Base-by-base conservation (phyloP, 2,797 vertebrate species). In the Mormyrops attenuatus region DNA sequence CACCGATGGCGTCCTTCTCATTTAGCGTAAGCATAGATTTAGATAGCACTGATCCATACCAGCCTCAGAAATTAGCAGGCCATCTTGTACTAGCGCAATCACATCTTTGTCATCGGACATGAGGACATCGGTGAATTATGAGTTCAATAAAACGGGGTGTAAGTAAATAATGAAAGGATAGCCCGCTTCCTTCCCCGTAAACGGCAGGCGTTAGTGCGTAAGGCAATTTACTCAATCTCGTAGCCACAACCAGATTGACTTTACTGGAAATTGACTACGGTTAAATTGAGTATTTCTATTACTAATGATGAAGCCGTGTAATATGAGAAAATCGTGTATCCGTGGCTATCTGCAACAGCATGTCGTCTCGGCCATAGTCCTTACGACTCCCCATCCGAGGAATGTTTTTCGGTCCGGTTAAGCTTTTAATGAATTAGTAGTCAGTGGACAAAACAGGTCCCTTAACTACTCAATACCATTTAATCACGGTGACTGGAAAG, bases 1-100 rank as follows among this genome's bases (percentile, higher is more conserved):
- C 93, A 92, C 92, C 94, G 95, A 96, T 92, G 92, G 95, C 94
- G 95, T 93, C 92, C 89, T 88, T 66, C 90, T 93, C 92, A 96
- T 95, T 92, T 92, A 90, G 93, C 93, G 93, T 94, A 95, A 96
- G 96, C 94, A 95, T 95, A 93, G 92, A 92, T 95, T 95, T 94
- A 95, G 94, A 93, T 92, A 92, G 93, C 89, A 91, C 92, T 93
- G 94, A 95, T 96, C 95, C 93, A 94, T 93, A 92, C 89, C 88
- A 88, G 91, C 91, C 91, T 55, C 5, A 55, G 30, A 30, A 92
- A 92, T 93, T 92, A 94, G 93, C 93, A 93, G 93, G 89, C 92
- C 94, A 94, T 93, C 93, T 57, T 53, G 92, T 90, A 26, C 38
- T 20, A 47, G 34, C 49, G 15, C 13, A 20, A 87, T 73, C 90